Conservation (phyloP, 2,113 vertebrate species). For the Proterorhinus semilunaris region DNA sequence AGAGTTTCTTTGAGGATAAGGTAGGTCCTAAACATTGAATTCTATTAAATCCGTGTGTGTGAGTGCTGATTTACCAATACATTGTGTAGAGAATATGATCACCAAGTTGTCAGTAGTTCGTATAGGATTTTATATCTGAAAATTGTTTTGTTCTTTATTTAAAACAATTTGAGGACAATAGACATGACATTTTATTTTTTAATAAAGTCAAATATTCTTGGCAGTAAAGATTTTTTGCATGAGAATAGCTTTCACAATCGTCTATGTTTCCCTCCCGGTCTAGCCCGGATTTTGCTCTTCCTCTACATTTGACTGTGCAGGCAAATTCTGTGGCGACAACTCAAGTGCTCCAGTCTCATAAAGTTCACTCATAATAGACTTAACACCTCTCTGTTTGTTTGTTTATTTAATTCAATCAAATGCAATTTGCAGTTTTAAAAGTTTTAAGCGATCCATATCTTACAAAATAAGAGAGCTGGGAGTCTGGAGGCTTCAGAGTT, state of each 20-base stretch:
- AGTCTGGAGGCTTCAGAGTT: too few species aligned
- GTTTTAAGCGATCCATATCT: too few species aligned
- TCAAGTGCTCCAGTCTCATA: constrained; percentile 35
- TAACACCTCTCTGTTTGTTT: neutral
- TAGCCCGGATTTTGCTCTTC: neutral
- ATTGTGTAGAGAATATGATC: neutral
- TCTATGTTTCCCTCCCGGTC: neutral
- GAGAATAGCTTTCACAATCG: neutral
- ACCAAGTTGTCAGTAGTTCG: neutral
- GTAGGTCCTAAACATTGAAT: constrained; percentile 36
- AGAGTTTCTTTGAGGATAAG: constrained; percentile 34
- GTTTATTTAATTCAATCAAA: neutral
- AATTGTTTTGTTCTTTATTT: neutral
- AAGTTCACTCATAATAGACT: neutral
- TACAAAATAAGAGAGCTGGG: too few species aligned
- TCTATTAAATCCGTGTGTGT: too few species aligned
- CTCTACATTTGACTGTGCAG: constrained; percentile 19
- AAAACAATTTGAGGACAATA: neutral
- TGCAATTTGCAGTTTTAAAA: too few species aligned
- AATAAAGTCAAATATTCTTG: neutral
- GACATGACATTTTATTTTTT: neutral
- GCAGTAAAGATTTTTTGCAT: neutral
- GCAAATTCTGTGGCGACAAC: constrained; percentile 14
- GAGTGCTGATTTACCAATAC: neutral
- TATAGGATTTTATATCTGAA: neutral